These are phyloP conservation scores for Zaprionus ghesquierei DNA, from an alignment of 1,140 invertebrate species.

Conservation along the genomic window DNA sequence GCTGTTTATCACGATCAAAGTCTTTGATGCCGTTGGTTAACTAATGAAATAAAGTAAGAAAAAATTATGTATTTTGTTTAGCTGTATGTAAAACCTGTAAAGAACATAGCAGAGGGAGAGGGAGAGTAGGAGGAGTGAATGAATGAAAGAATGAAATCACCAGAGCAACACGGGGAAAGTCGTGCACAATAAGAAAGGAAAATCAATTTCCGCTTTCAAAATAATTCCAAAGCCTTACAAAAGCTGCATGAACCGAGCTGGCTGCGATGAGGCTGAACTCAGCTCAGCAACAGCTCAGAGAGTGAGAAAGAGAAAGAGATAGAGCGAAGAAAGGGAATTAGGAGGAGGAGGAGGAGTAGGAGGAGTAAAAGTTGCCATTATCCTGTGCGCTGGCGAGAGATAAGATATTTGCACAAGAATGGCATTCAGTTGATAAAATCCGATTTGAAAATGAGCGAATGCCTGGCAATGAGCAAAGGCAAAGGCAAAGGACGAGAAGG, in stretches of 20 bases:
- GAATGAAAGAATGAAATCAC: slow-evolving; percentile 37
- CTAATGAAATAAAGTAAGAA: slow-evolving; percentile 15
- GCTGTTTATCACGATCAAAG: slow-evolving; percentile 3
- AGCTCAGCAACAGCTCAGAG: slow-evolving; percentile 51
- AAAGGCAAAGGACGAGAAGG: not conserved
- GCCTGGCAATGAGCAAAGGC: slow-evolving; percentile 73
- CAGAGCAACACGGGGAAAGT: slow-evolving; percentile 57
- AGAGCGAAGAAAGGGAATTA: not conserved
- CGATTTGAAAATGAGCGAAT: slow-evolving; percentile 81
- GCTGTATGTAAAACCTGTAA: slow-evolving; percentile 29
- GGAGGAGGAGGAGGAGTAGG: slow-evolving; percentile 2
- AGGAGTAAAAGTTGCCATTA: slow-evolving; percentile 70
- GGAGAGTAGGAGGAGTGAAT: slow-evolving; percentile 11
- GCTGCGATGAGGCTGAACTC: slow-evolving; percentile 51
- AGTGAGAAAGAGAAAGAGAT: slow-evolving; percentile 3
- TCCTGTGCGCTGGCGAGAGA: slow-evolving; percentile 62
- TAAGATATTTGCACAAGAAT: slow-evolving; percentile 81
- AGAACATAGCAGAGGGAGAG: not conserved
- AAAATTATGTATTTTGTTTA: slow-evolving; percentile 29
- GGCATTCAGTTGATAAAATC: slow-evolving; percentile 80
- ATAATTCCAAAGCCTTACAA: slow-evolving; percentile 80
- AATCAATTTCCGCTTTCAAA: slow-evolving; percentile 80
- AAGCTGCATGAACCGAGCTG: slow-evolving; percentile 42
- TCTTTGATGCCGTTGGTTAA: not conserved
- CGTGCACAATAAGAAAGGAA: slow-evolving; percentile 75